phyloP scores from a whole-genome alignment of 1,140 invertebrate genomes.

The Tenebrio molitor region DNA sequence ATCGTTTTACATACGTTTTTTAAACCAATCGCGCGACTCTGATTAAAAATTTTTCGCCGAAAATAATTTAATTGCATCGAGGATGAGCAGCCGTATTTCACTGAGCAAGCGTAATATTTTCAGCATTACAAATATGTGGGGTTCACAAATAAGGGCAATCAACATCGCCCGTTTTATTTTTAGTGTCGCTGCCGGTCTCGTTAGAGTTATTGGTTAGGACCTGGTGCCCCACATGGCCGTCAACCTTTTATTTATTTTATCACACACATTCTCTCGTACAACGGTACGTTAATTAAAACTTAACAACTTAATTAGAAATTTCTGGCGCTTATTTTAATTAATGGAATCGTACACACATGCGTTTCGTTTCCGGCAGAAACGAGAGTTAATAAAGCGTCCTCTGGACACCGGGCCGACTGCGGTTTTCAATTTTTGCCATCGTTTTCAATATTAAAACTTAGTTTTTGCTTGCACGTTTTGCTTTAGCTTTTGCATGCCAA shows the following conservation, averaged over 20 bases:
- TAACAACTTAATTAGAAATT: slow-evolving; percentile 39
- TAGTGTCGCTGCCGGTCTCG: slow-evolving; percentile 38
- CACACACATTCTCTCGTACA: slow-evolving; percentile 19
- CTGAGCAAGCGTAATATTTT: slow-evolving; percentile 38
- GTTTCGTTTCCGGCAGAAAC: not conserved
- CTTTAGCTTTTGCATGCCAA: not conserved
- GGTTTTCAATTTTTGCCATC: not conserved
- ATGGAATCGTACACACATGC: slow-evolving; percentile 11
- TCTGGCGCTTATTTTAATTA: slow-evolving; percentile 31
- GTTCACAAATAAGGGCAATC: slow-evolving; percentile 49
- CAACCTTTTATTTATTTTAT: slow-evolving; percentile 41
- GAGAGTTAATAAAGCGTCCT: not conserved
- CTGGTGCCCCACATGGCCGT: slow-evolving; percentile 30
- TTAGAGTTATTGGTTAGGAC: slow-evolving; percentile 38
- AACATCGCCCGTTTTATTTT: slow-evolving; percentile 38
- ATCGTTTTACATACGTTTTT: not conserved
- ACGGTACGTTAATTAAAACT: slow-evolving; percentile 34
- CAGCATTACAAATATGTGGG: slow-evolving; percentile 40
- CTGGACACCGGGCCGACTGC: not conserved
- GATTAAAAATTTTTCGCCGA: not conserved
- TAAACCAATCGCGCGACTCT: not conserved
- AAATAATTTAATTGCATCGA: slow-evolving; percentile 29
- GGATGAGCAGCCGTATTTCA: slow-evolving; percentile 18
- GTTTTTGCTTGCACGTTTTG: no score
- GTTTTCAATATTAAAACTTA: no score